Percentiles rank a stretch among this genome's conserved stretches.
phyloP scores from a whole-genome alignment of 2,797 vertebrate genomes.

The Rhynchotus rufescens region DNA sequence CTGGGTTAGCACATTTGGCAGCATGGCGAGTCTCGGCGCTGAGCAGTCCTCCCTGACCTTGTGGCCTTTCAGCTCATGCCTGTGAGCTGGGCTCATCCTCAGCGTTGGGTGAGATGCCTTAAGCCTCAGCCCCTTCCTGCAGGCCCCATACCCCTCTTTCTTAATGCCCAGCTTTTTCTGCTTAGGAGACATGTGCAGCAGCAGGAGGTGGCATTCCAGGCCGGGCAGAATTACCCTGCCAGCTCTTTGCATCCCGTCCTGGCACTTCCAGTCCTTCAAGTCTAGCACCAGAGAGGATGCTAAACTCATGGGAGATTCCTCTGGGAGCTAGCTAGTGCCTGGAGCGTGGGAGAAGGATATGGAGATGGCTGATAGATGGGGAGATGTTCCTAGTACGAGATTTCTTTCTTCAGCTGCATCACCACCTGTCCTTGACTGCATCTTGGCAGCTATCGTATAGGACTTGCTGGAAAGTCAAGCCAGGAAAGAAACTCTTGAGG shows the following conservation, averaged over 20 bases:
- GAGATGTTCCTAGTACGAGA: background rate
- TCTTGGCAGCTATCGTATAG: background rate
- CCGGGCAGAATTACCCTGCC: background rate
- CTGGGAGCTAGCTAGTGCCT: background rate
- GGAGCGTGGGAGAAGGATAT: background rate
- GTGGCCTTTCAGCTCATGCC: fast-evolving
- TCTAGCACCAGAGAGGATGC: fast-evolving
- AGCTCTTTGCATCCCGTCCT: fast-evolving
- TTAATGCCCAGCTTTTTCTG: fast-evolving
- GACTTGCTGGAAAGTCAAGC: background rate
- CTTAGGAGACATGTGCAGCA: background rate
- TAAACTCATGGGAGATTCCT: background rate
- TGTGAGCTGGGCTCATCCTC: background rate
- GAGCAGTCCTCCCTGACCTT: background rate
- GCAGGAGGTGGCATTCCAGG: background rate
- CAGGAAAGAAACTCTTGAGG: background rate
- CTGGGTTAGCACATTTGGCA: background rate
- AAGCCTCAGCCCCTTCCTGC: background rate
- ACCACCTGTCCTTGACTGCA: background rate
- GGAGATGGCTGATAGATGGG: fast-evolving
- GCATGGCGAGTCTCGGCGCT: background rate
- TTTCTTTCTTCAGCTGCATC: background rate
- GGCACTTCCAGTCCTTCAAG: background rate
- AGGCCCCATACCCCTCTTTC: background rate
- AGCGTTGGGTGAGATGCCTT: background rate